Conservation (phyloP, 1,140 invertebrate species). For the Anastrepha ludens region DNA sequence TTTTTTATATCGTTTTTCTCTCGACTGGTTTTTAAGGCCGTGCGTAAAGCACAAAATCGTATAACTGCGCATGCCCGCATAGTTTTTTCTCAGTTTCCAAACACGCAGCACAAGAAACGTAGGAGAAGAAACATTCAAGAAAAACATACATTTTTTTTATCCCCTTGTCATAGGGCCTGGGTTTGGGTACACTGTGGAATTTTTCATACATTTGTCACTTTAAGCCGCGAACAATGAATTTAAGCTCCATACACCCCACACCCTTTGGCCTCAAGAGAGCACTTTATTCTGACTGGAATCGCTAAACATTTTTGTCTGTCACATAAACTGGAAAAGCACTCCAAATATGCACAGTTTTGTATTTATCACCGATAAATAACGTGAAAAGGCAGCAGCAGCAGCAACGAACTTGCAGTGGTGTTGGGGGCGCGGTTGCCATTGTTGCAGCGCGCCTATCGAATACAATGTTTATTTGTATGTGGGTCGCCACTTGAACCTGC, state of each 20-base stretch:
- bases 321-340: constrained; percentile 46
- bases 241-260: not conserved
- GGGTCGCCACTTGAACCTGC: constrained; percentile 19
- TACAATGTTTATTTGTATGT: constrained; percentile 6
- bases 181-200: too few species aligned
- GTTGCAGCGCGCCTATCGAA: not conserved
- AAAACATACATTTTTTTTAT: too few species aligned
- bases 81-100: not conserved
- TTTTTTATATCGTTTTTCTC: not conserved
- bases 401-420: not conserved
- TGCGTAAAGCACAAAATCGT: not conserved
- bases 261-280: not conserved
- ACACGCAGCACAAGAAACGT: too few species aligned
- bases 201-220: too few species aligned
- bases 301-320: not conserved
- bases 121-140: too few species aligned
- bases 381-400: not conserved
- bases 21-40: not conserved
- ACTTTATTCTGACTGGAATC: not conserved
- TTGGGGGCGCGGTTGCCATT: not conserved
- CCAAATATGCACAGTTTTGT: not conserved
- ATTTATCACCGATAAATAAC: constrained; percentile 28
- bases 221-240: not conserved
- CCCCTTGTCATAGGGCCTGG: too few species aligned
- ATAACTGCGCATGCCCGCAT: not conserved